Evolutionary conservation across 2,113 vertebrate genomes (phyloP), one percentile per base, ranked within the genome.

Genomic region (Cygnus buccinator): DNA sequence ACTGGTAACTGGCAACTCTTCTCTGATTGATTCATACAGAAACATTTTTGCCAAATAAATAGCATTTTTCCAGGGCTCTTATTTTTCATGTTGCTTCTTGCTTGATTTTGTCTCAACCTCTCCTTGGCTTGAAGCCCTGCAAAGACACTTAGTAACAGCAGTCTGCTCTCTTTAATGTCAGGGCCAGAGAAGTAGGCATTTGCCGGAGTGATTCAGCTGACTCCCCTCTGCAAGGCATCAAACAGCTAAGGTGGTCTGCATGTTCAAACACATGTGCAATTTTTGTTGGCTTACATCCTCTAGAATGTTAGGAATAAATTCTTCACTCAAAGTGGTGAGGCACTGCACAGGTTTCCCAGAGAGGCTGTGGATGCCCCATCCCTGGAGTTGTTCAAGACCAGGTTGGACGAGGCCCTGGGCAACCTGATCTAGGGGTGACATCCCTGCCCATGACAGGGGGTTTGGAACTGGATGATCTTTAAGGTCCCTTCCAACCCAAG

Each of bases 111-210:
- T 58, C 67, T 90, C 94, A 80, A 13, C 39, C 39, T 39, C 39
- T 39, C 50, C n/a, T 88, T 95, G 95, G 93, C 92, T 67, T 39
- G 76, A 87, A 68, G 73, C 85, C 82, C 83, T 92, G 79, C 61
- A 70, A 80, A 88, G 82, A 44, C 67, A 44, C 59, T 88, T 23
- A 28, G 76, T 62, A 81, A 82, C 83, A 95, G 82, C 96, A 90
- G 68, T 20, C 88, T 90, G 78, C 63, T 93, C 59, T 70, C 88
- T 94, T 91, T 94, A 81, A 90, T 87, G 39, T 1, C 11, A 44
- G 59, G 93, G 94, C 95, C 96, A 96, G 88, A 61, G 43, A 71
- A 52, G 58, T 7, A 12, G 85, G 82, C 74, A 93, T 71, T 85
- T 96, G 95, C 58, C 85, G 84, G 58, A 86, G 83, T 44, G 29